Conservation (phyloP, 1,140 invertebrate genomes). For the Thaumetopoea pityocampa region DNA sequence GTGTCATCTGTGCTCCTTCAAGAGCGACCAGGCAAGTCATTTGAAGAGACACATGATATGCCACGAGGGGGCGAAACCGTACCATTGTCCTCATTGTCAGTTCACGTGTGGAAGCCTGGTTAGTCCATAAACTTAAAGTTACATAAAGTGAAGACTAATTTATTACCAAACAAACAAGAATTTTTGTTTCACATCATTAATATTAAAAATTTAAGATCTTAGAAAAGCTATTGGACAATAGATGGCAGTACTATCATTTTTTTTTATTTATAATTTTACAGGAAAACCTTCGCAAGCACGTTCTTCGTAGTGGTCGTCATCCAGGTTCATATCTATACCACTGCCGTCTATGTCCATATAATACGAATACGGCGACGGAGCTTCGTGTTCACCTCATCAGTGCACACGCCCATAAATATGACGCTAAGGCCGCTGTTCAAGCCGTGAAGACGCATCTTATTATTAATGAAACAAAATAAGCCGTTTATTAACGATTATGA, state of each 20-base stretch:
- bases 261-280: slow-evolving; percentile 74
- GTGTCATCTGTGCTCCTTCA: slow-evolving; percentile 82
- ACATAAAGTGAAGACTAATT: background rate
- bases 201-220: too few relatives aligned
- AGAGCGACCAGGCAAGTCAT: slow-evolving; percentile 80
- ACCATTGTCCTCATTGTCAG: slow-evolving; percentile 88
- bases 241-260: background rate
- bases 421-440: slow-evolving; percentile 59
- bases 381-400: slow-evolving; percentile 81
- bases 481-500: too few relatives aligned
- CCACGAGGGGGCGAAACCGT: slow-evolving; percentile 90
- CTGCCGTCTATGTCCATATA: slow-evolving; percentile 77
- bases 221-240: background rate
- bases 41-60: slow-evolving; percentile 85
- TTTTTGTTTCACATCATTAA: slow-evolving; percentile 8
- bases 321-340: slow-evolving; percentile 86
- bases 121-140: slow-evolving; percentile 14
- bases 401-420: slow-evolving; percentile 69
- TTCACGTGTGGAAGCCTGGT: slow-evolving; percentile 85
- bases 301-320: slow-evolving; percentile 87
- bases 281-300: slow-evolving; percentile 92
- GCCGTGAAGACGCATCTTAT: slow-evolving; percentile 47
- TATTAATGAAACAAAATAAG: slow-evolving; percentile 11
- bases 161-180: slow-evolving; percentile 11
- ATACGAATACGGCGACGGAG: slow-evolving; percentile 80